phyloP scores from a whole-genome alignment of 2,797 vertebrate genomes.

The Anguilla pacifica region DNA sequence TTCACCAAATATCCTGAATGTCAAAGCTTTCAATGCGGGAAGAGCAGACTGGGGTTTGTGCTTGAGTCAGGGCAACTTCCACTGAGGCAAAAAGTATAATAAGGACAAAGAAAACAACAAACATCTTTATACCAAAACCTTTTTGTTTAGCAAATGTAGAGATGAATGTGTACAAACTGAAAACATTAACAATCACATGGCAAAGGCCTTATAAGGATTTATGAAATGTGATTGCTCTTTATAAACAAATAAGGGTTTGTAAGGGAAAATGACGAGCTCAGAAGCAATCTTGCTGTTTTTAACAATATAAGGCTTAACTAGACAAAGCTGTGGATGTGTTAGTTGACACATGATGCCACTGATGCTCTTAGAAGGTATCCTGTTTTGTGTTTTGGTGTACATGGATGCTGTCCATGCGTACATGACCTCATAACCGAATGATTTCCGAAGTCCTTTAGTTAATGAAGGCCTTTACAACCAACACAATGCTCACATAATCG shows the following conservation, averaged over 20 bases:
- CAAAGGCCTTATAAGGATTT: background rate
- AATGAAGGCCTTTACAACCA: background rate
- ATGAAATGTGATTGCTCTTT: background rate
- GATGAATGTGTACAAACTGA: background rate
- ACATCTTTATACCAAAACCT: background rate
- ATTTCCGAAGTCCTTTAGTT: background rate
- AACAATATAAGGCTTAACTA: background rate
- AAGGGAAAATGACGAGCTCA: background rate
- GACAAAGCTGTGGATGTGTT: background rate
- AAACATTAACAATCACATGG: slow-evolving; percentile 2
- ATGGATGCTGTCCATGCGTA: background rate
- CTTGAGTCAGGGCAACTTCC: background rate
- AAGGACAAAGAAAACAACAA: background rate
- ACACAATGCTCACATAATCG: background rate
- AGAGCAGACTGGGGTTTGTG: background rate
- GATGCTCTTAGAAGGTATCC: background rate
- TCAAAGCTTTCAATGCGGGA: background rate
- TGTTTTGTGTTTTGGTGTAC: background rate
- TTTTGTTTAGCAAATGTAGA: background rate
- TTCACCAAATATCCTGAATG: background rate
- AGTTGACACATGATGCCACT: background rate
- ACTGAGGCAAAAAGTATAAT: background rate
- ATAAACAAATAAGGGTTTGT: background rate
- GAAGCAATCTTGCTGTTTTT: background rate
- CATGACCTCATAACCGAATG: background rate